Base-by-base conservation (phyloP, 2,797 vertebrate genomes). In the Cygnus olor region DNA sequence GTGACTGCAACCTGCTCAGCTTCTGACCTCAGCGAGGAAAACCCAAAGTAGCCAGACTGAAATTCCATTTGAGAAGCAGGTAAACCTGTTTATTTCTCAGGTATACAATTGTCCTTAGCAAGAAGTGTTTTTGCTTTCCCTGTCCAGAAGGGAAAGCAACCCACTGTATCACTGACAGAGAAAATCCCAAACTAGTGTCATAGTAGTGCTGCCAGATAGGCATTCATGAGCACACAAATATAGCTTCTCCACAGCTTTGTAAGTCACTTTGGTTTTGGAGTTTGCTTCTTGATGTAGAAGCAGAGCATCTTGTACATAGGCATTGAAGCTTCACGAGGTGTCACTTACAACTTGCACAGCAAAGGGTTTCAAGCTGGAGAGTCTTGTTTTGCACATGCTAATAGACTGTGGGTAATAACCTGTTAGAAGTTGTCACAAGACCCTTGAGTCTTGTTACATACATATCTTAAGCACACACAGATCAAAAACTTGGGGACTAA, bases 1-100 rank as follows among this genome's bases (percentile, higher is more conserved):
- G 53, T 93, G 85, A 77, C 66, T 92, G 40, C 80, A 86, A 76
- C 24, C 38, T 96, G 51, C 82, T 70, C 42, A 91, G 19, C 47
- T 70, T 90, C 47, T 89, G 77, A 81, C 42, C 66, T 61, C 32
- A 80, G 28, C 56, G 40, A 66, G 53, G 74, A 49, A 78, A 72
- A 24, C 25, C 13, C 36, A 34, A 74, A 87, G 45, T 51, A 65
- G 30, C 19, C 79, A 30, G 47, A n/a, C n/a, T 95, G 68, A 85
- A 85, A 61, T 84, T 72, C 21, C 6, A 30, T 83, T 85, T 92
- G 34, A 49, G 88, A 85, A 72, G 4, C 49, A 57, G 16, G 22
- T 44, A 32, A 40, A 76, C 40, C 34, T n/a, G 19, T 83, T 88
- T 78, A 34, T 92, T 95, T 76, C 10, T 88, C 15, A 66, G 17